These are phyloP conservation scores for Pimpla rufipes DNA, from an alignment of 2,888 invertebrate genomes.

Conservation along the genomic window DNA sequence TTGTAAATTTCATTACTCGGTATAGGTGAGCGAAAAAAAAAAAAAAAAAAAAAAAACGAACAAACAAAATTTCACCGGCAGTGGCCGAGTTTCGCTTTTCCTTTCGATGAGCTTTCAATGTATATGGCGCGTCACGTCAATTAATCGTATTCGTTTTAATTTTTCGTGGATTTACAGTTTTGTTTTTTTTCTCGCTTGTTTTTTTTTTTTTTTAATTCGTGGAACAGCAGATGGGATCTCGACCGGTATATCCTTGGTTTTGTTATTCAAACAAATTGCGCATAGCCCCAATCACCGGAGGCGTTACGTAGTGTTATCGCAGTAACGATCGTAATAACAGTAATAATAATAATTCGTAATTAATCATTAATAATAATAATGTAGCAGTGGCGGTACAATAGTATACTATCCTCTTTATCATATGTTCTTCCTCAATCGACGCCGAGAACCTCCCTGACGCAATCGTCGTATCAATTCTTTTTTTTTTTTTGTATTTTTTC, in stretches of 20 bases:
- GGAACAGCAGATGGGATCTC: slow-evolving; percentile 67
- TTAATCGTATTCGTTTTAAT: slow-evolving; percentile 1
- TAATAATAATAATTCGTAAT: slow-evolving; percentile 26
- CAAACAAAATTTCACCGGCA: not conserved
- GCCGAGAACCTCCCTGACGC: slow-evolving; percentile 47
- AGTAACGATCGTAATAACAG: slow-evolving; percentile 5
- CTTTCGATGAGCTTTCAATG: slow-evolving; percentile 23
- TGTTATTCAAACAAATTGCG: slow-evolving; percentile 43
- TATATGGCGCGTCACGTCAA: not conserved
- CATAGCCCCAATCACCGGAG: slow-evolving; percentile 46
- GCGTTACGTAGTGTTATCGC: slow-evolving; percentile 40
- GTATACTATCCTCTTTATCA: slow-evolving; percentile 27
- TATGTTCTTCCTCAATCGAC: slow-evolving; percentile 37
- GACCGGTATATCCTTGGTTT: slow-evolving; percentile 33
- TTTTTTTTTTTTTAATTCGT: slow-evolving; percentile 36
- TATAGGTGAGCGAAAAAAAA: slow-evolving; percentile 19
- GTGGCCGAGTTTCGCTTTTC: slow-evolving; percentile 9
- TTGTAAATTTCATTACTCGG: slow-evolving; percentile 45
- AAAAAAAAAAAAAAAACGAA: slow-evolving; percentile 25
- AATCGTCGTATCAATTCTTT: slow-evolving; percentile 50
- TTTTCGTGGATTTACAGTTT: not conserved
- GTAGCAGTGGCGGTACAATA: slow-evolving; percentile 67
- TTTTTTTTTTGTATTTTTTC: slow-evolving; percentile 34
- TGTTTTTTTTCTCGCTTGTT: slow-evolving; percentile 9
- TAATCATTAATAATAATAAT: slow-evolving; percentile 39